Evolutionary conservation across 2,888 invertebrate species (phyloP).

Genomic region (Epirrhoe tristata): DNA sequence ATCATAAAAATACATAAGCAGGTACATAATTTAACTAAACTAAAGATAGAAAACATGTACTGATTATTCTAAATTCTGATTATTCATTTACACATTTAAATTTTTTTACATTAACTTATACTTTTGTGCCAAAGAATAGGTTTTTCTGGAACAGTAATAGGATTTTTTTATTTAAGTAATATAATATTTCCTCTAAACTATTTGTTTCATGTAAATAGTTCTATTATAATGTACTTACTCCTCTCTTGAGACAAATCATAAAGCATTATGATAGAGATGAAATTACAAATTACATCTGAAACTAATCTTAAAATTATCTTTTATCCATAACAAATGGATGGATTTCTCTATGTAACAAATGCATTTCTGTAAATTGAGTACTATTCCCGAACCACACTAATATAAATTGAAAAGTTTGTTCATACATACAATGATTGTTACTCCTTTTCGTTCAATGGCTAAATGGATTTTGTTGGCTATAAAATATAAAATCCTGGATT

Average conservation of each 20-base stretch:
- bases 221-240: neutral
- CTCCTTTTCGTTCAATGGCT: too few species aligned
- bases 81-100: constrained; percentile 9
- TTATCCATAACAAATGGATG: too few species aligned
- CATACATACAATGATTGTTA: too few species aligned
- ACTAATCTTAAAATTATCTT: too few species aligned
- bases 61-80: constrained; percentile 5
- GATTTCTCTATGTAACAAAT: too few species aligned
- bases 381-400: too few species aligned
- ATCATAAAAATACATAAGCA: too few species aligned
- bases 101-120: constrained; percentile 8
- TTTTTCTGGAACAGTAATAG: neutral
- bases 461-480: too few species aligned
- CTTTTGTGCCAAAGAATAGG: constrained; percentile 16
- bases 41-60: neutral
- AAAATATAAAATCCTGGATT: too few species aligned
- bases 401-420: too few species aligned
- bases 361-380: constrained; percentile 9
- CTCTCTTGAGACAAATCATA: neutral
- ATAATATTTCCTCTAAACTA: neutral
- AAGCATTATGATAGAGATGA: neutral
- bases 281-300: too few species aligned
- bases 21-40: too few species aligned
- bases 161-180: neutral
- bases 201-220: neutral